Evolutionary conservation across 2,888 invertebrate genomes (phyloP), one percentile per base, ranked within the genome.

Genomic region (Trissoscelio sp.): DNA sequence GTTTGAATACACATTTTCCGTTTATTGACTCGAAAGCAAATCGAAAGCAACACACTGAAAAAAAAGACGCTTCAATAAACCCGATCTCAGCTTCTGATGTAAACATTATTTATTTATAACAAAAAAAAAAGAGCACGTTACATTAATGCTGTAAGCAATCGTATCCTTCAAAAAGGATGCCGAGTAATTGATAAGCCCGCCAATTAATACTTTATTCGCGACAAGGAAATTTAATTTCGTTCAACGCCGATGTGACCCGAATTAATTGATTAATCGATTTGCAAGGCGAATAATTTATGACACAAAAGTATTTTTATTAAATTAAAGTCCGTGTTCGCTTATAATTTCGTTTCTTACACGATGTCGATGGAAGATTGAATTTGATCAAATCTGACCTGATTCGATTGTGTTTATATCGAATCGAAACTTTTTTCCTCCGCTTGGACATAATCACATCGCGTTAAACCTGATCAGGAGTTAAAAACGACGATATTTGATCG

Each of bases 1-100:
- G 70, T 70, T 60, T 64, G 70, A 48, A 64, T 53, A 78, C 60
- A 62, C 70, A 57, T 70, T 70, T 69, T 64, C 55, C 64, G 46
- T 78, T 70, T 70, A 70, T 70, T 70, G 78, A 48, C 64, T 64
- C 16, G 24, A 66, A 66, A 64, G 60, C 78, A 78, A 78, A 78
- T 64, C 57, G 78, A 62, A 78, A 70, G 55, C 57, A 64, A 57
- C 53, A 14, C 60, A n/a, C 11, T 42, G 20, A 14, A 46, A 46
- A 60, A n/a, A 42, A 31, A 46, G n/a, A 14, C 12, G 53, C 6
- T 28, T 12, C 14, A 53, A 22, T 34, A 53, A 66, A 39, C 22
- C 18, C 28, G 22, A 14, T 34, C 12, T 24, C 16, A 18, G 34
- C 20, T 14, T 64, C 18, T 34, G 24, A 48, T 64, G 44, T 9